Conservation (phyloP, 2,888 invertebrate genomes). For the Ornithoptera priamus region DNA sequence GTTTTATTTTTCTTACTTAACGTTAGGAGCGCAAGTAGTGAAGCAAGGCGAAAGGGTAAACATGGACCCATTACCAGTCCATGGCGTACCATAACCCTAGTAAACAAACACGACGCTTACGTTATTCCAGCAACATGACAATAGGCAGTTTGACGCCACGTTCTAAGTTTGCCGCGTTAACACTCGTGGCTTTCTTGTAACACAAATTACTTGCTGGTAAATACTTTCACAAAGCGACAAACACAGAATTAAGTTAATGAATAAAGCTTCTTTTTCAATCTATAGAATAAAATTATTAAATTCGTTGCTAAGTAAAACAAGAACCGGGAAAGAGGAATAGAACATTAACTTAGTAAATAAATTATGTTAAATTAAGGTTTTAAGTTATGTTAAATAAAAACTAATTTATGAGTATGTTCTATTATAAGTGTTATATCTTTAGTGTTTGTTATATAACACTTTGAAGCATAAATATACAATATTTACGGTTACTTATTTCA, state of each 20-base stretch:
- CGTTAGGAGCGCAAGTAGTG: slow-evolving; percentile 8
- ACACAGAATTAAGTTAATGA: neutral
- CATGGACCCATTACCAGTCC: slow-evolving; percentile 9
- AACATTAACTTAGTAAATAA: too few species aligned
- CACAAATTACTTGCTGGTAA: neutral
- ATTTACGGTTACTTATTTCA: too few species aligned
- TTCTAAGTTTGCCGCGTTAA: neutral
- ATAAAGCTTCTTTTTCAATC: too few species aligned
- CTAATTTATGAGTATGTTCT: too few species aligned
- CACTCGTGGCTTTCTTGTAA: neutral
- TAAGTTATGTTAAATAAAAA: too few species aligned
- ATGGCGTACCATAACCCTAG: slow-evolving; percentile 1
- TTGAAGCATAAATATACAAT: too few species aligned
- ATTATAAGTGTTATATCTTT: too few species aligned
- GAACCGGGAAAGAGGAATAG: too few species aligned
- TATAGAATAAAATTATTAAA: too few species aligned
- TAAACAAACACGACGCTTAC: slow-evolving; percentile 6
- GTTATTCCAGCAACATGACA: slow-evolving; percentile 11
- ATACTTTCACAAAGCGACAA: neutral
- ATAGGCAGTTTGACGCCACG: slow-evolving; percentile 7
- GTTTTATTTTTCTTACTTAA: slow-evolving; percentile 2
- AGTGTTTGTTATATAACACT: too few species aligned
- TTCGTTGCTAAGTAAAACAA: too few species aligned
- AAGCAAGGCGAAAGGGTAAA: slow-evolving; percentile 10
- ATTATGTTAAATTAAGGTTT: too few species aligned